Conservation (phyloP, 2,888 invertebrate species). For the Metalampra italica region DNA sequence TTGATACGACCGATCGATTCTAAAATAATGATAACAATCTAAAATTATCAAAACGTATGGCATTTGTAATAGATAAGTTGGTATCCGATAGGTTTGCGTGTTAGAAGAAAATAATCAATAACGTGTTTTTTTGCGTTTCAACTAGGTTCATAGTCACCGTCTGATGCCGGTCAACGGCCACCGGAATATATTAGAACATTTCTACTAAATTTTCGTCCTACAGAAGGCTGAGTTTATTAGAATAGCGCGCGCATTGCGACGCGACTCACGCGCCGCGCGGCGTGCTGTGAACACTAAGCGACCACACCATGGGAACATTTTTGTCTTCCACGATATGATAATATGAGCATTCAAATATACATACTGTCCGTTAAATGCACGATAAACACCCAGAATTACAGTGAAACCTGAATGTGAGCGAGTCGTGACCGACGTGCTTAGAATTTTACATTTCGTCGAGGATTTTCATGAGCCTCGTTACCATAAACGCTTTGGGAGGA, state of each 20-base stretch:
- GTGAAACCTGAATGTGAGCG: constrained; percentile 74
- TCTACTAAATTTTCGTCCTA: constrained; percentile 79
- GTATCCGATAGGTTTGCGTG: background rate
- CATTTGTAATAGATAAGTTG: too few relatives aligned
- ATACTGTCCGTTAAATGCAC: constrained; percentile 78
- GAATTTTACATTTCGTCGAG: constrained; percentile 63
- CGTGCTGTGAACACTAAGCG: constrained; percentile 71
- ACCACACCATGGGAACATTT: constrained; percentile 76
- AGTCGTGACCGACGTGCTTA: constrained; percentile 68
- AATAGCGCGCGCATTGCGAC: constrained; percentile 67
- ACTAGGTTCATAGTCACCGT: constrained; percentile 23
- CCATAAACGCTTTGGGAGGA: constrained; percentile 27
- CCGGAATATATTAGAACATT: constrained; percentile 75
- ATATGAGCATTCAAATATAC: constrained; percentile 79
- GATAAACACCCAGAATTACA: constrained; percentile 79
- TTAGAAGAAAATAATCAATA: background rate
- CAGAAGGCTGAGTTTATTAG: constrained; percentile 78
- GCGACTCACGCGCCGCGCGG: constrained; percentile 64
- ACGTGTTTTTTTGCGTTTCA: background rate
- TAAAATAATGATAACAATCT: constrained; percentile 41
- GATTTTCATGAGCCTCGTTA: constrained; percentile 56
- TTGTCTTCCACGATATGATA: constrained; percentile 79
- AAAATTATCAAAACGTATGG: constrained; percentile 45
- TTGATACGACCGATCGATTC: constrained; percentile 32
- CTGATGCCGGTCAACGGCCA: constrained; percentile 70